Evolutionary conservation across 1,140 invertebrate genomes (phyloP).

Genomic region (Schmidtea mediterranea): DNA sequence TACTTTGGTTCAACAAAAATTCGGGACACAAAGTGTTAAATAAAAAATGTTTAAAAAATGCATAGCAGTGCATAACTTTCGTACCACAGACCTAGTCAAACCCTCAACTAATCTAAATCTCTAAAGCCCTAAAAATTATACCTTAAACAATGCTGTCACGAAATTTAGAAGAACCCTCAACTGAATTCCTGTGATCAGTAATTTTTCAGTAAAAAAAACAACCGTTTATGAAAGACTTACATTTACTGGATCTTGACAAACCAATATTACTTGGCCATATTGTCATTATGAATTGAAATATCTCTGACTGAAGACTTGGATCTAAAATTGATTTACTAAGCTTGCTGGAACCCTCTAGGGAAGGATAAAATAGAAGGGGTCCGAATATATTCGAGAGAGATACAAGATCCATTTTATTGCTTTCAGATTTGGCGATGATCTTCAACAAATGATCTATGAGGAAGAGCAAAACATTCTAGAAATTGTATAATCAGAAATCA

Average conservation of each 20-base stretch:
- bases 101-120: too few species aligned
- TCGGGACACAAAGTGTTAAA: too few species aligned
- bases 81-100: too few species aligned
- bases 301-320: neutral
- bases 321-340: neutral
- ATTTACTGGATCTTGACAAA: neutral
- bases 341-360: neutral
- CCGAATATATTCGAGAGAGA: neutral
- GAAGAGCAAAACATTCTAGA: neutral
- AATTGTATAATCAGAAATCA: neutral
- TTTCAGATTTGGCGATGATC: neutral
- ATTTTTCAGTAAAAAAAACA: too few species aligned
- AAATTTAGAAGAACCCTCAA: too few species aligned
- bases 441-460: constrained; percentile 3
- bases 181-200: too few species aligned
- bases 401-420: constrained; percentile 1
- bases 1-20: too few species aligned
- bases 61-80: too few species aligned
- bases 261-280: neutral
- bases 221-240: too few species aligned
- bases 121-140: too few species aligned
- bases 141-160: too few species aligned
- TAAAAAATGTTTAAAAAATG: too few species aligned
- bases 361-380: constrained; percentile 5
- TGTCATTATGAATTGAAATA: constrained; percentile 1